Evolutionary conservation across 2,888 invertebrate genomes (phyloP), one percentile per base, ranked within the genome.

Genomic region (Spodoptera littoralis): DNA sequence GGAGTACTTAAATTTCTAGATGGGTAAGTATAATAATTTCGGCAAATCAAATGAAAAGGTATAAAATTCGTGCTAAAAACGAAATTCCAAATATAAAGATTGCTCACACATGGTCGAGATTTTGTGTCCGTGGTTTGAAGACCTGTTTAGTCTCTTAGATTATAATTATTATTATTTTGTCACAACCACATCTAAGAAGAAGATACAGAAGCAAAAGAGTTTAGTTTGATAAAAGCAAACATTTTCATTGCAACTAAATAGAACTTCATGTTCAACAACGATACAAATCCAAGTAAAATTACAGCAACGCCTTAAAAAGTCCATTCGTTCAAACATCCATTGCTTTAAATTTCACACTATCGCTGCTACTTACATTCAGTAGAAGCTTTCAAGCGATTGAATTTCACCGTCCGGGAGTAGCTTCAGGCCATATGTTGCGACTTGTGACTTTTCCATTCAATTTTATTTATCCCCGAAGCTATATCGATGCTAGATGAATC

Each of bases 391-490:
- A 83, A 80, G 71, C 81, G 79, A 84, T 84, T 84, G 85, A 83
- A 80, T 80, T 84, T 77, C 77, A 67, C 63, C 78, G 79, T 77
- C 73, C 57, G 68, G 65, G 76, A 76, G 74, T 71, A 65, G 80
- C 82, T 78, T 57, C 62, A 50, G 77, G 84, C 88, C 87, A 86
- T 87, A 83, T 84, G 87, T 82, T 83, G 79, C 82, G 74, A 84
- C 84, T 85, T 84, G 78, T 73, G 80, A 84, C 81, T 85, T 82
- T 73, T 61, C 83, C 80, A 80, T 86, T 85, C 79, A 83, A 84
- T 87, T 88, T 83, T 75, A 78, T 82, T 84, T 80, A 81, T 72
- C 58, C 73, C 69, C 53, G 41, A 56, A 66, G 59, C 66, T 63
- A 69, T 68, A 59, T 60, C 63, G 63, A 65, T 71, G 61, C 60